phyloP scores from a whole-genome alignment of 2,888 invertebrate species.

The Coenonympha arcania region DNA sequence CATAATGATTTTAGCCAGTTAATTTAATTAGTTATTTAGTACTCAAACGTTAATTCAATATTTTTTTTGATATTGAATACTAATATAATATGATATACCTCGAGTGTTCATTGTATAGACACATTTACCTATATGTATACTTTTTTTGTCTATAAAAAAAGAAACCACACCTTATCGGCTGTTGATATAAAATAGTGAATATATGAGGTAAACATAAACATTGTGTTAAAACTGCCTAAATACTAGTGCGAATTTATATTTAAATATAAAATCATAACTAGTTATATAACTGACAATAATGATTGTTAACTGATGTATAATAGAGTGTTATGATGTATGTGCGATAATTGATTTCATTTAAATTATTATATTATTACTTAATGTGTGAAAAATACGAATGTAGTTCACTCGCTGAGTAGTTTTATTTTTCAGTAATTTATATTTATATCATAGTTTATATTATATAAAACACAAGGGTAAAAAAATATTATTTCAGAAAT shows the following conservation, averaged over 20 bases:
- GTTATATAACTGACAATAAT: slow-evolving; percentile 75
- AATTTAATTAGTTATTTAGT: no score
- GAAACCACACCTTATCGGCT: slow-evolving; percentile 45
- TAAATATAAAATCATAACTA: slow-evolving; percentile 71
- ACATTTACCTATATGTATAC: no score
- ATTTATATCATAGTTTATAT: neutral
- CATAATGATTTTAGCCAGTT: no score
- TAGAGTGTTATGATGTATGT: slow-evolving; percentile 65
- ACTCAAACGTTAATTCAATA: no score
- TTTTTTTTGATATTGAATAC: no score
- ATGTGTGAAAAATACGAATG: slow-evolving; percentile 44
- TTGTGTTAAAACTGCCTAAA: slow-evolving; percentile 72
- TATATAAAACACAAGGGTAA: no score
- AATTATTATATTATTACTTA: no score
- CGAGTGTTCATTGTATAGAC: no score
- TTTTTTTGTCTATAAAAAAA: neutral
- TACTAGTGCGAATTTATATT: slow-evolving; percentile 73
- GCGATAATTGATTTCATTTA: slow-evolving; percentile 56
- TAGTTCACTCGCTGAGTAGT: slow-evolving; percentile 55
- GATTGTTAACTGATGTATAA: slow-evolving; percentile 75
- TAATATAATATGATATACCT: no score
- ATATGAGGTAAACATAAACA: slow-evolving; percentile 52
- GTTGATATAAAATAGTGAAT: slow-evolving; percentile 50
- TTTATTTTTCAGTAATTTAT: slow-evolving; percentile 15
- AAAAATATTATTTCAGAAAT: no score